phyloP scores from a whole-genome alignment of 2,888 invertebrate species.

The Pyrocoelia pectoralis region DNA sequence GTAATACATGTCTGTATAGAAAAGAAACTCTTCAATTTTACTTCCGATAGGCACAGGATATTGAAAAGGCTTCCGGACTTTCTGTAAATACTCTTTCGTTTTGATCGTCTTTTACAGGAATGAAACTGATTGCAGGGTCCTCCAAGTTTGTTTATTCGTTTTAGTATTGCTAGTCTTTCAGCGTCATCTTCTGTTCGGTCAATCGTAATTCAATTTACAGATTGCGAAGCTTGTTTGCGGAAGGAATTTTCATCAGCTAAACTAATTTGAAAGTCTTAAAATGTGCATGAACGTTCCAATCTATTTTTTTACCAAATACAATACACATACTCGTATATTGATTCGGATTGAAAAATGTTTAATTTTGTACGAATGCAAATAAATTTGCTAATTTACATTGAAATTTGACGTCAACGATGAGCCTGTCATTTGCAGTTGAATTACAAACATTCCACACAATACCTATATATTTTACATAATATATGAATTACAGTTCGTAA shows the following conservation, averaged over 20 bases:
- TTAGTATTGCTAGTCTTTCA: constrained; percentile 33
- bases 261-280: not conserved
- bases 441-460: too few species aligned
- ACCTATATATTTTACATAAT: too few species aligned
- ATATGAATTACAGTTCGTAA: too few species aligned
- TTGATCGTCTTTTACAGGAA: constrained; percentile 27
- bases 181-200: constrained; percentile 30
- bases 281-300: too few species aligned
- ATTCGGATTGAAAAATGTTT: too few species aligned
- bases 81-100: constrained; percentile 36
- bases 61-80: constrained; percentile 36
- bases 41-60: constrained; percentile 35
- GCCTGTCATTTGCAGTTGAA: too few species aligned
- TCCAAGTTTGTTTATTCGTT: constrained; percentile 30
- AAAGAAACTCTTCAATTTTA: constrained; percentile 28
- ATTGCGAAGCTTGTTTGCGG: constrained; percentile 40
- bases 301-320: too few species aligned
- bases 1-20: constrained; percentile 12
- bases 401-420: too few species aligned
- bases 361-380: too few species aligned
- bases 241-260: constrained; percentile 37
- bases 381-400: too few species aligned
- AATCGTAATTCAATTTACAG: constrained; percentile 45
- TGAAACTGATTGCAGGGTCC: constrained; percentile 31
- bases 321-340: too few species aligned